A percentile compares a stretch with the other conserved stretches of the same genome.
Evolutionary conservation across 2,113 vertebrate species (phyloP).

Genomic region (Panthera tigris): DNA sequence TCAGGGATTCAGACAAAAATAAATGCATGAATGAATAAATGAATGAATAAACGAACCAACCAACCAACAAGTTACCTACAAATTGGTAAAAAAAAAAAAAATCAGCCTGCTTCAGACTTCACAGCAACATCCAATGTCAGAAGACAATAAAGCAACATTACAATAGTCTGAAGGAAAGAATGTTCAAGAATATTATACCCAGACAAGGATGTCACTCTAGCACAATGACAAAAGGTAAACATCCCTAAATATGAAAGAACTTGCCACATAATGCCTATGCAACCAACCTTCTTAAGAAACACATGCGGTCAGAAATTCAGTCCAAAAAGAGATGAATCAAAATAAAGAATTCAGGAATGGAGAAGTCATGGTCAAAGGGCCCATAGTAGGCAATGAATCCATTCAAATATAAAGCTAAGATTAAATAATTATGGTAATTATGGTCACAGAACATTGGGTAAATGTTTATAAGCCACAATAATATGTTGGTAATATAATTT

Average conservation of each 20-base stretch:
- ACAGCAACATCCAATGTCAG: neutral
- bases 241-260: neutral
- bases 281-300: neutral
- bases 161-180: neutral
- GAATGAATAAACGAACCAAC: too few species aligned
- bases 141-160: neutral
- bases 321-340: neutral
- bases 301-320: neutral
- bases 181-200: neutral
- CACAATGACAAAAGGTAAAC: neutral
- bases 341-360: slow-evolving; percentile 27
- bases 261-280: neutral
- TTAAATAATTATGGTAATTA: neutral
- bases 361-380: neutral
- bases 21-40: neutral
- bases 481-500: neutral
- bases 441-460: neutral
- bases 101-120: slow-evolving; percentile 28
- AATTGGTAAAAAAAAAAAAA: neutral
- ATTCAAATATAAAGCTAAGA: neutral
- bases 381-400: neutral
- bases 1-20: neutral
- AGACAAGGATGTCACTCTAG: neutral
- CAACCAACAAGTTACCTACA: neutral
- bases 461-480: neutral